These are phyloP conservation scores for Onychomys arenicola DNA, from an alignment of 2,797 vertebrate genomes.

Conservation along the genomic window DNA sequence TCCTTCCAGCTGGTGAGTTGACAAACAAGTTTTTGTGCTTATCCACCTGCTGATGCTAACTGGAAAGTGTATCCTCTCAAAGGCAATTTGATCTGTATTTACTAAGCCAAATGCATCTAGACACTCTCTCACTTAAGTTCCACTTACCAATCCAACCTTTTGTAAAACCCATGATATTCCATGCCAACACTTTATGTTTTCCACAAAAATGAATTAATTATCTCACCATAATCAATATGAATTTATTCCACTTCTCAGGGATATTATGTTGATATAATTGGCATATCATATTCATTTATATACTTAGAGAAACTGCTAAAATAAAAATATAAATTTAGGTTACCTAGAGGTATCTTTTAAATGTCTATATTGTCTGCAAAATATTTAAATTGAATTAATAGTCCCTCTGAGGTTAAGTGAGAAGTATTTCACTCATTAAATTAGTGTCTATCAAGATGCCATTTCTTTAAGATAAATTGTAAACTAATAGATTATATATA, in stretches of 20 bases:
- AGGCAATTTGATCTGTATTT: no score
- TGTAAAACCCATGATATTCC: not conserved
- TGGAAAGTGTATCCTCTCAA: not conserved
- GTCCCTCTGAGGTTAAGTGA: not conserved
- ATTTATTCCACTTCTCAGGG: not conserved
- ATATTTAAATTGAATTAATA: not conserved
- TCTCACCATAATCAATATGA: not conserved
- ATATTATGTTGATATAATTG: not conserved
- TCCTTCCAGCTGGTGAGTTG: not conserved
- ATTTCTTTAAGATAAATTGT: not conserved
- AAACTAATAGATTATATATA: not conserved
- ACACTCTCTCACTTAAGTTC: not conserved
- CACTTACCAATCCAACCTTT: not conserved
- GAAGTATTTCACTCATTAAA: not conserved
- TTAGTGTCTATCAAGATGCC: not conserved
- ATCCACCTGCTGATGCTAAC: not conserved
- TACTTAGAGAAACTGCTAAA: not conserved
- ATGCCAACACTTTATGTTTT: not conserved
- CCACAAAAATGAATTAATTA: not conserved
- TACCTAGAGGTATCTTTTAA: not conserved
- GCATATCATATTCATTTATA: not conserved
- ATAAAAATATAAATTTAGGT: not conserved
- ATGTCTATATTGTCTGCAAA: not conserved
- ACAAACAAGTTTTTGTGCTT: not conserved
- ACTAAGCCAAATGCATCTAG: not conserved